Conservation (phyloP, 2,888 invertebrate genomes). For the Pogonocherus hispidulus region DNA sequence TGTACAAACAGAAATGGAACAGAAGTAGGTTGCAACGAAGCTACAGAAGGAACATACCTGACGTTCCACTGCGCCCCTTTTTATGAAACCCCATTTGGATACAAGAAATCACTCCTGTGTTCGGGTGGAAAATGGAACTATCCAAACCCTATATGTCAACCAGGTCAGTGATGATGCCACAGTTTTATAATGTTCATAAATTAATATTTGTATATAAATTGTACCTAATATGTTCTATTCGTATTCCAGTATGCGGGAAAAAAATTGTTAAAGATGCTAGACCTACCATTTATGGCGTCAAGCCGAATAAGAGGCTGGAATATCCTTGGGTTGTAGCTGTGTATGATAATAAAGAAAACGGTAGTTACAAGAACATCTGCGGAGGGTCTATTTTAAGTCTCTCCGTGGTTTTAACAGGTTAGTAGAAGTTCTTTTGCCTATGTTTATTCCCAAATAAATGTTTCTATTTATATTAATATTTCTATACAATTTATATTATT, state of each 20-base stretch:
- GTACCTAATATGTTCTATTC: neutral
- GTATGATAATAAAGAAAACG: slow-evolving; percentile 30
- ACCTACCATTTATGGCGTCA: slow-evolving; percentile 26
- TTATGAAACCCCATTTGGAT: slow-evolving; percentile 14
- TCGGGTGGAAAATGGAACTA: slow-evolving; percentile 2
- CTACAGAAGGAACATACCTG: slow-evolving; percentile 8
- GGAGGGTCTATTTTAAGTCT: slow-evolving; percentile 42
- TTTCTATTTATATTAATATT: too few species aligned
- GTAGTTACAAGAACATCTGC: slow-evolving; percentile 32
- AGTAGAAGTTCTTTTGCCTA: too few species aligned
- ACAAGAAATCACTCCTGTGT: slow-evolving; percentile 8
- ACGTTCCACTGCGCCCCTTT: neutral
- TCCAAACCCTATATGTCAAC: slow-evolving; percentile 10
- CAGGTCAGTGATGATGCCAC: neutral
- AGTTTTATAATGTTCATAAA: too few species aligned
- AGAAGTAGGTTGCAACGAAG: slow-evolving; percentile 7
- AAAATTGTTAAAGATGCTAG: slow-evolving; percentile 36
- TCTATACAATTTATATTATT: too few species aligned
- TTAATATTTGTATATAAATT: too few species aligned
- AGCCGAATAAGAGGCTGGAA: slow-evolving; percentile 28
- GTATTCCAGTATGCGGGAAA: slow-evolving; percentile 44
- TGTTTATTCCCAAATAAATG: too few species aligned
- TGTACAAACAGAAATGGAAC: neutral
- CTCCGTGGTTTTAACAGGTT: slow-evolving; percentile 43
- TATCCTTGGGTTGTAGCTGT: slow-evolving; percentile 44